Percentiles rank a stretch among this genome's conserved stretches.
These are phyloP conservation scores for Brotula barbata DNA, from an alignment of 2,797 vertebrate genomes.

Conservation along the genomic window DNA sequence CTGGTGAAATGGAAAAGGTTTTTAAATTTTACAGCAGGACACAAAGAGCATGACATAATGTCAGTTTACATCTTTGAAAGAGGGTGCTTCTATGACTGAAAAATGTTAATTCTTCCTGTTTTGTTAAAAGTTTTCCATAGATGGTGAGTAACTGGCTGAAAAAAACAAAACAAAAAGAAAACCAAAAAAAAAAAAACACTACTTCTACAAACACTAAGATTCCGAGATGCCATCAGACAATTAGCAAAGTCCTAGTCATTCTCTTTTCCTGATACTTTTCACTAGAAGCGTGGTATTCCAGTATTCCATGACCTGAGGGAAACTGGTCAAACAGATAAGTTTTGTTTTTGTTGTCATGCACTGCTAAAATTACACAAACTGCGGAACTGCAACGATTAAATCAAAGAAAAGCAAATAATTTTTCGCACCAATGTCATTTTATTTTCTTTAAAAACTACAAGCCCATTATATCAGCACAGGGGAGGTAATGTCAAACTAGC, in stretches of 20 bases:
- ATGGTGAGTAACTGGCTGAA: no score
- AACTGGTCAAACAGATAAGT: not conserved
- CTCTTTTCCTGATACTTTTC: not conserved
- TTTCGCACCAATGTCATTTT: slow-evolving; percentile 49
- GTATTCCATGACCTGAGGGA: not conserved
- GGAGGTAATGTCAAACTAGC: slow-evolving; percentile 47
- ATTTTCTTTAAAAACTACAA: slow-evolving; percentile 68
- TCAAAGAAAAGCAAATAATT: slow-evolving; percentile 12
- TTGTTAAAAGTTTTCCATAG: no score
- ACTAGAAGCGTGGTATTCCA: not conserved
- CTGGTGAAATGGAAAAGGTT: slow-evolving; percentile 28
- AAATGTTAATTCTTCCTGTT: no score
- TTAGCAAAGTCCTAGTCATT: not conserved
- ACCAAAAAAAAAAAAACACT: no score
- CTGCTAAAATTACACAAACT: not conserved
- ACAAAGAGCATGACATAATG: not conserved
- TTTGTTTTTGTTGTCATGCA: not conserved
- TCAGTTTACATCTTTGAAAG: slow-evolving; percentile 2
- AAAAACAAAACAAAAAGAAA: no score
- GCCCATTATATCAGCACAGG: slow-evolving; percentile 48
- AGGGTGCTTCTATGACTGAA: not conserved
- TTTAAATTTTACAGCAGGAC: slow-evolving; percentile 21
- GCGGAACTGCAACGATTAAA: slow-evolving; percentile 8
- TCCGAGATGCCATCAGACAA: no score
- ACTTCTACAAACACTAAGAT: no score